Conservation (phyloP, 2,113 vertebrate genomes). For the Apodemus sylvaticus region DNA sequence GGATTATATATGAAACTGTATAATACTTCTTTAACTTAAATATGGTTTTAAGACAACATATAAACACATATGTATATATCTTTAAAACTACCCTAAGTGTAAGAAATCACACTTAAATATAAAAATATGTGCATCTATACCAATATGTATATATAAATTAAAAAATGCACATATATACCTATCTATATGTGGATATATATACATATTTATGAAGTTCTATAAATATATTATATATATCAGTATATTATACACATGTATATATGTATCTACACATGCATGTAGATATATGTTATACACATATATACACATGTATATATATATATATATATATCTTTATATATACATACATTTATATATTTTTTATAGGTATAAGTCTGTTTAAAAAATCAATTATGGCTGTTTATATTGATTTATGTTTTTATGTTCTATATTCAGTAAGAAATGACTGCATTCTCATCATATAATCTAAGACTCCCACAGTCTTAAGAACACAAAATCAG, state of each 20-base stretch:
- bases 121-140: neutral
- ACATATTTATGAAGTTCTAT: neutral
- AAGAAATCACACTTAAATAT: neutral
- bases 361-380: neutral
- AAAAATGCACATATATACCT: neutral
- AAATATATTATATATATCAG: neutral
- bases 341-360: neutral
- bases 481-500: neutral
- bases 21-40: conserved; percentile 22
- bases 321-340: neutral
- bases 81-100: neutral
- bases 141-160: neutral
- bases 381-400: neutral
- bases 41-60: neutral
- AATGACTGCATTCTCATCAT: neutral
- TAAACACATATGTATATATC: neutral
- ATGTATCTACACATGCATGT: neutral
- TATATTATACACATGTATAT: neutral
- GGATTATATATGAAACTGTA: neutral
- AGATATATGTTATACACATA: neutral
- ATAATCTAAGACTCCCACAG: neutral
- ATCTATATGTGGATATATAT: neutral
- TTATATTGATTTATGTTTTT: too few relatives aligned
- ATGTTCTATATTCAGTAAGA: neutral
- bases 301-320: too few relatives aligned